Evolutionary conservation across 2,797 vertebrate genomes (phyloP), one percentile per base, ranked within the genome.

Genomic region (Anolis apletophallus): DNA sequence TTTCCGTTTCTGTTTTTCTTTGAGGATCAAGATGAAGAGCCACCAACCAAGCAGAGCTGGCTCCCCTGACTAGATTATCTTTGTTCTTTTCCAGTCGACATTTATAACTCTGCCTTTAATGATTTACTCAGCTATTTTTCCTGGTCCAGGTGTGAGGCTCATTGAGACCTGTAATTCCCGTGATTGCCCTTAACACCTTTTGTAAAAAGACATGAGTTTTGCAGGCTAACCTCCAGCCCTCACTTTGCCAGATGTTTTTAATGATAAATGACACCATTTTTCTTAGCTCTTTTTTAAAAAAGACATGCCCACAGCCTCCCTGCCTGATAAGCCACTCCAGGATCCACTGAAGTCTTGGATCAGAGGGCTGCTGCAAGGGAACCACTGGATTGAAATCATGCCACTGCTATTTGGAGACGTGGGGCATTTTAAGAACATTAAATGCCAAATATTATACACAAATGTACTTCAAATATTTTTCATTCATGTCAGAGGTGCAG

Each of bases 181-280:
- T 92, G 94, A 95, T 96, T 96, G 95, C 93, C 93, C 95, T 94
- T 93, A 94, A 91, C 94, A 95, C 91, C 90, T 93, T 88, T 94
- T 95, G 76, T 72, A 61, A 89, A 93, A 95, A 95, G 91, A 92
- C 94, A 86, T 12, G 29, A 87, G 90, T 84, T 80, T 85, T 88
- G 84, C 91, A 95, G 95, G 94, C 94, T 92, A 34, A 52, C 21
- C 21, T 95, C 93, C 94, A 95, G 52, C 90, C 77, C 91, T 86
- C 92, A 85, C 87, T 86, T 89, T 72, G 90, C 54, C 88, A 88
- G 79, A 90, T 93, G 71, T 88, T 92, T 95, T 94, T 93, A 94
- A 94, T 91, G 90, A 94, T 91, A 91, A 93, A 95, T 93, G 89
- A 88, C 85, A 83, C 93, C 75, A 88, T 94, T 96, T 95, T 93